Conservation (phyloP, 2,888 invertebrate species). For the Chydorus sphaericus region DNA sequence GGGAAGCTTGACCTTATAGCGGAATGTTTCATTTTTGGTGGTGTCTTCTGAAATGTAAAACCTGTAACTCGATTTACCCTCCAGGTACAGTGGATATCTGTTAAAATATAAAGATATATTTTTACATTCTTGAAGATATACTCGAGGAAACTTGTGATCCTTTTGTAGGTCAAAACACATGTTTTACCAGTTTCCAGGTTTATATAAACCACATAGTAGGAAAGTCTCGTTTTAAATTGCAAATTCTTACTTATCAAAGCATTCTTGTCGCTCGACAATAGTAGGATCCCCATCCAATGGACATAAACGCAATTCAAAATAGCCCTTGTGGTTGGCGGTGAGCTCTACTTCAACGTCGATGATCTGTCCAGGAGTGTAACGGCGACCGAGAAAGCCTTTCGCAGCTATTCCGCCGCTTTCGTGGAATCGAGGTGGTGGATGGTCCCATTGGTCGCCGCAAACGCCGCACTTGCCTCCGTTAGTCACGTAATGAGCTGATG, state of each 20-base stretch:
- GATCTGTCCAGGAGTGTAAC: conserved; percentile 48
- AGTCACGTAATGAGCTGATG: conserved; percentile 40
- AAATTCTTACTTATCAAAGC: conserved; percentile 53
- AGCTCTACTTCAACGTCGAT: conserved; percentile 73
- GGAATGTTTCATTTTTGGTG: conserved; percentile 34
- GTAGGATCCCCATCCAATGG: conserved; percentile 49
- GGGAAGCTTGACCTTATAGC: conserved; percentile 60
- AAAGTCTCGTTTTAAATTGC: neutral
- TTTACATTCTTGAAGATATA: no score
- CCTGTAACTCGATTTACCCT: conserved; percentile 46
- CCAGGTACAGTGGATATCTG: conserved; percentile 55
- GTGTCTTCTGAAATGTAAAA: conserved; percentile 57
- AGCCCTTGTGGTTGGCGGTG: conserved; percentile 77
- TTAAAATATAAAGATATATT: conserved; percentile 20
- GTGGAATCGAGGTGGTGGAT: conserved; percentile 56
- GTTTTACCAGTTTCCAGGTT: neutral
- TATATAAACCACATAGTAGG: neutral
- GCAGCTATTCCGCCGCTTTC: conserved; percentile 69
- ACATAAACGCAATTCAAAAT: conserved; percentile 70
- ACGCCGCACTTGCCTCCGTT: conserved; percentile 63
- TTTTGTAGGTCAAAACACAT: no score
- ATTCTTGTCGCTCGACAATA: conserved; percentile 60
- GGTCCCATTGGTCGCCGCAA: conserved; percentile 72
- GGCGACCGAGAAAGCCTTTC: conserved; percentile 66
- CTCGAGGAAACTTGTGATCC: no score